These are phyloP conservation scores for Hemithea aestivaria DNA, from an alignment of 2,888 invertebrate genomes.

Conservation along the genomic window DNA sequence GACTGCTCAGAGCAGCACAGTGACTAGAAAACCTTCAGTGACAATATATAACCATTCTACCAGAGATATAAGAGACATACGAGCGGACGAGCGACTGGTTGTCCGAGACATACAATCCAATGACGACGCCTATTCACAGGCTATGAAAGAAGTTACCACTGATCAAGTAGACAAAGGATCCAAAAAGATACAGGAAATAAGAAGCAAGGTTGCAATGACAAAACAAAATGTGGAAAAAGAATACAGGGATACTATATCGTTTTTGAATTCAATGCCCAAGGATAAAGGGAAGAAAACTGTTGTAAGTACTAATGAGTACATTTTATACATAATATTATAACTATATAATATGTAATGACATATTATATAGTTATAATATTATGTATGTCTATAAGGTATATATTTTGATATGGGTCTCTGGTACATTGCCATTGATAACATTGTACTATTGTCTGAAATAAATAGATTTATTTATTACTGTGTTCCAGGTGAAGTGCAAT, in stretches of 20 bases:
- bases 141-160: constrained; percentile 46
- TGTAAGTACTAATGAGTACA: constrained; percentile 40
- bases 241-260: constrained; percentile 64
- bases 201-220: constrained; percentile 68
- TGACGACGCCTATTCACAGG: constrained; percentile 65
- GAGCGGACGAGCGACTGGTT: constrained; percentile 44
- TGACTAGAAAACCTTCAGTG: constrained; percentile 46
- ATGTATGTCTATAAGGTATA: too few relatives aligned
- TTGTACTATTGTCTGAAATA: too few relatives aligned
- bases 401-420: too few relatives aligned
- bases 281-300: constrained; percentile 44
- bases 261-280: constrained; percentile 61
- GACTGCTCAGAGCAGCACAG: constrained; percentile 26
- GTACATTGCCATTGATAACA: too few relatives aligned
- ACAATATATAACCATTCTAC: constrained; percentile 63
- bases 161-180: constrained; percentile 34
- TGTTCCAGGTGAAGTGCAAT: too few relatives aligned
- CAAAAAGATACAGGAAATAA: constrained; percentile 47
- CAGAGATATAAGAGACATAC: constrained; percentile 47
- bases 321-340: too few relatives aligned
- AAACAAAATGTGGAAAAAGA: constrained; percentile 82
- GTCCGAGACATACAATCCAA: constrained; percentile 43
- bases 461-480: too few relatives aligned
- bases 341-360: too few relatives aligned
- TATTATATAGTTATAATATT: too few relatives aligned